These are phyloP conservation scores for Andrena haemorrhoa DNA, from an alignment of 2,888 invertebrate species.

Conservation along the genomic window DNA sequence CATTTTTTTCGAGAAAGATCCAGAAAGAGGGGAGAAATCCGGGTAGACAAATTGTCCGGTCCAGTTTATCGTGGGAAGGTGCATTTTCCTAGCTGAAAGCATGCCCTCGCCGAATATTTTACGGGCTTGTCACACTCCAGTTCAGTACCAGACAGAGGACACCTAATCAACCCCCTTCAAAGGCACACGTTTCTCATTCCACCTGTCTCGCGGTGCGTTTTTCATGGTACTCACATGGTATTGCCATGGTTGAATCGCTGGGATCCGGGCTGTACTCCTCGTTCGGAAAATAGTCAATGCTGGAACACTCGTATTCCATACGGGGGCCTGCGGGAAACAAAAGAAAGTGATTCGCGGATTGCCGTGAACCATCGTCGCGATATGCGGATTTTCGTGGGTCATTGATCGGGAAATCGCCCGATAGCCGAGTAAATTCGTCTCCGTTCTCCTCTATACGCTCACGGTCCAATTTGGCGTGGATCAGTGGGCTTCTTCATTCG, in stretches of 20 bases:
- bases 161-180: slow-evolving; percentile 66
- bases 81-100: slow-evolving; percentile 43
- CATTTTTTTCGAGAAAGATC: neutral
- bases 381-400: slow-evolving; percentile 27
- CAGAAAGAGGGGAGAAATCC: neutral
- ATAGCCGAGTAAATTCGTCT: slow-evolving; percentile 22
- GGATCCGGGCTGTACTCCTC: slow-evolving; percentile 95
- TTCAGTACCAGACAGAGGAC: slow-evolving; percentile 56
- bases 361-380: neutral
- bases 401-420: slow-evolving; percentile 22
- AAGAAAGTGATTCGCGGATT: slow-evolving; percentile 38
- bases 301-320: slow-evolving; percentile 90
- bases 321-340: slow-evolving; percentile 88
- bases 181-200: slow-evolving; percentile 53
- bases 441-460: neutral
- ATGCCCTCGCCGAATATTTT: slow-evolving; percentile 59
- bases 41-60: slow-evolving; percentile 53
- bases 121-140: slow-evolving; percentile 48
- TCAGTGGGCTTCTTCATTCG: neutral
- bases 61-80: slow-evolving; percentile 43
- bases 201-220: slow-evolving; percentile 44
- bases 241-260: slow-evolving; percentile 95
- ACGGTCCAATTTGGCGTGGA: neutral
- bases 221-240: slow-evolving; percentile 93
- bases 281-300: slow-evolving; percentile 95